A percentile compares a stretch with the other conserved stretches of the same genome.
Evolutionary conservation across 2,797 vertebrate species (phyloP).

Genomic region (Gallirallus australis): DNA sequence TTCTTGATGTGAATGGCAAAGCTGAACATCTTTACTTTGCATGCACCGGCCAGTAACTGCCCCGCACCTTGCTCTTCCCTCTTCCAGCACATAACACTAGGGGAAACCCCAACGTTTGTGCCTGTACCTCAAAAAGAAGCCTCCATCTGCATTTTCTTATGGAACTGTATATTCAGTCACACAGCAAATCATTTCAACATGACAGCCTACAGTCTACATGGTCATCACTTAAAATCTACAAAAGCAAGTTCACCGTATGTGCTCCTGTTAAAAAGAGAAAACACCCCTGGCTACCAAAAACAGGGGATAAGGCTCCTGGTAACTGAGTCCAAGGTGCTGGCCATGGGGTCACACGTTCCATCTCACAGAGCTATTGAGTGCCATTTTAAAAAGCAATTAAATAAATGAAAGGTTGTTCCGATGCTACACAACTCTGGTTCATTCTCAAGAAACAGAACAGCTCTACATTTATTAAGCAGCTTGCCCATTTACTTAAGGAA

Average conservation of each 20-base stretch:
- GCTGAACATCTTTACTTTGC: neutral
- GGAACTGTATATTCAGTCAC: neutral
- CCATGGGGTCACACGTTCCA: neutral
- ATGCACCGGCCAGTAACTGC: neutral
- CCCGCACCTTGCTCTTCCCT: neutral
- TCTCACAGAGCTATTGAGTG: neutral
- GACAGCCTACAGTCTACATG: neutral
- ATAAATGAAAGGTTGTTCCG: neutral
- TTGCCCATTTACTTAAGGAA: neutral
- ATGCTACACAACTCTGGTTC: neutral
- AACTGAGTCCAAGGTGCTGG: neutral
- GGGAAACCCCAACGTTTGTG: neutral
- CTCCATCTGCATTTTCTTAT: neutral
- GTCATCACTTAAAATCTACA: neutral
- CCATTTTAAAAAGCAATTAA: neutral
- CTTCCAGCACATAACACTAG: fast-evolving
- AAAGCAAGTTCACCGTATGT: neutral
- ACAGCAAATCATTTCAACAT: neutral
- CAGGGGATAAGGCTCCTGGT: fast-evolving
- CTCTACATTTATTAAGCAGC: neutral
- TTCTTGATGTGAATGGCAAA: neutral
- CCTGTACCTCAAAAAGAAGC: neutral
- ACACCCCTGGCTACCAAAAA: neutral
- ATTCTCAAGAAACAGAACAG: neutral
- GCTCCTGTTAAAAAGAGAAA: neutral